Conservation (phyloP, 1,140 invertebrate species). For the Hyles euphorbiae region DNA sequence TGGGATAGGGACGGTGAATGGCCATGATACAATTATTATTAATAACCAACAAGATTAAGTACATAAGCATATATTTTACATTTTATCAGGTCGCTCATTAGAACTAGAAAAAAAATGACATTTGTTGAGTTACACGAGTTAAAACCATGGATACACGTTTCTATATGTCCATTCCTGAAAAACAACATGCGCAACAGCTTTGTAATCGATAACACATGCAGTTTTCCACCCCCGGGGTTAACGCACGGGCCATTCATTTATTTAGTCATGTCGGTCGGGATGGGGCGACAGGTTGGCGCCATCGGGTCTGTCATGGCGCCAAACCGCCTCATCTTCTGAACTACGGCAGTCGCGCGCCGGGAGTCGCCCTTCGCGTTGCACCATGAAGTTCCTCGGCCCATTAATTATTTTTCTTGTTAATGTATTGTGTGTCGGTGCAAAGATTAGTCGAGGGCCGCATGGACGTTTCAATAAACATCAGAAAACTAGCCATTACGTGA, state of each 20-base stretch:
- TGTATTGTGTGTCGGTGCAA: conserved; percentile 31
- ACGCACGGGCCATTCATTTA: conserved; percentile 3
- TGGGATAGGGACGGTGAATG: no score
- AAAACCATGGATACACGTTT: no score
- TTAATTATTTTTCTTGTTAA: conserved; percentile 25
- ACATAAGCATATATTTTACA: no score
- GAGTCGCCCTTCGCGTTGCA: conserved; percentile 47
- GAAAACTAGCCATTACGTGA: conserved; percentile 25
- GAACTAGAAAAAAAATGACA: no score
- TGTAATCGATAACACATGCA: no score
- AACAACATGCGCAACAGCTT: no score
- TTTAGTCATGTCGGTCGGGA: conserved; percentile 5
- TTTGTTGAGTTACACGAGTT: no score
- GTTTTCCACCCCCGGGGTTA: background rate
- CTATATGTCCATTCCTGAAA: no score
- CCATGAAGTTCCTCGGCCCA: conserved; percentile 38
- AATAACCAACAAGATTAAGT: no score
- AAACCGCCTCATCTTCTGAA: conserved; percentile 36
- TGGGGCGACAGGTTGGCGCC: conserved; percentile 51
- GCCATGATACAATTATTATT: no score
- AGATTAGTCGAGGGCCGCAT: conserved; percentile 46
- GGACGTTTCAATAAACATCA: conserved; percentile 1
- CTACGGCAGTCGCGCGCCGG: conserved; percentile 52
- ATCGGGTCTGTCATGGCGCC: conserved; percentile 40
- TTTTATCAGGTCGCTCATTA: no score